Percentiles rank a stretch among this genome's conserved stretches.
phyloP scores from a whole-genome alignment of 2,113 vertebrate species.

The Corvus hawaiiensis region DNA sequence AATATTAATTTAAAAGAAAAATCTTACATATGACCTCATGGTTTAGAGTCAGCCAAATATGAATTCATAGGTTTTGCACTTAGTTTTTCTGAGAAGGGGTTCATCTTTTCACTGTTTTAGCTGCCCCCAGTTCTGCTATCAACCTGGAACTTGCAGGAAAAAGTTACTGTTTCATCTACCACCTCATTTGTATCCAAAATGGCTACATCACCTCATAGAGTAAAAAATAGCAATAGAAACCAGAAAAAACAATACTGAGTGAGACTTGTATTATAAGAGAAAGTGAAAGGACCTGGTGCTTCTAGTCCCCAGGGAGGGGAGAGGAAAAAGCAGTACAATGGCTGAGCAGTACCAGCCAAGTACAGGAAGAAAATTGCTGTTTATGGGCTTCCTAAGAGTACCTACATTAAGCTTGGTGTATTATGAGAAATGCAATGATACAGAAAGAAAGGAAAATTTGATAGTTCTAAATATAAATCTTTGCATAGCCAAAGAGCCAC shows the following conservation, averaged over 20 bases:
- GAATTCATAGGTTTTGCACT: neutral
- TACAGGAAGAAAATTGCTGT: conserved; percentile 1
- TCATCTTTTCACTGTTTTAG: neutral
- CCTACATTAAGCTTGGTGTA: neutral
- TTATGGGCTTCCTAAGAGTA: conserved; percentile 19
- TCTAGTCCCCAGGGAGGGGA: neutral
- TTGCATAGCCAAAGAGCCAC: neutral
- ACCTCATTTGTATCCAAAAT: neutral
- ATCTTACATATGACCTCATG: neutral
- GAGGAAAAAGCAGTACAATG: conserved; percentile 21
- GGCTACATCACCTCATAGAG: neutral
- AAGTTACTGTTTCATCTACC: neutral
- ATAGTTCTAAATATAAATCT: neutral
- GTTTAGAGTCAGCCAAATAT: neutral
- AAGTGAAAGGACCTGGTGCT: conserved; percentile 28
- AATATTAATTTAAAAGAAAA: neutral
- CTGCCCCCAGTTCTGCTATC: neutral
- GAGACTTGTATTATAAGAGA: neutral
- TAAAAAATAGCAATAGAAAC: neutral
- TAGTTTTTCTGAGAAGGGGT: neutral
- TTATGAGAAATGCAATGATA: neutral
- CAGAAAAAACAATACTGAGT: neutral
- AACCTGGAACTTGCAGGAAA: neutral
- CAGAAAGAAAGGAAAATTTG: neutral
- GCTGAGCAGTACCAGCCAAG: neutral